phyloP scores from a whole-genome alignment of 1,140 invertebrate genomes.

The Drosophila sechellia region DNA sequence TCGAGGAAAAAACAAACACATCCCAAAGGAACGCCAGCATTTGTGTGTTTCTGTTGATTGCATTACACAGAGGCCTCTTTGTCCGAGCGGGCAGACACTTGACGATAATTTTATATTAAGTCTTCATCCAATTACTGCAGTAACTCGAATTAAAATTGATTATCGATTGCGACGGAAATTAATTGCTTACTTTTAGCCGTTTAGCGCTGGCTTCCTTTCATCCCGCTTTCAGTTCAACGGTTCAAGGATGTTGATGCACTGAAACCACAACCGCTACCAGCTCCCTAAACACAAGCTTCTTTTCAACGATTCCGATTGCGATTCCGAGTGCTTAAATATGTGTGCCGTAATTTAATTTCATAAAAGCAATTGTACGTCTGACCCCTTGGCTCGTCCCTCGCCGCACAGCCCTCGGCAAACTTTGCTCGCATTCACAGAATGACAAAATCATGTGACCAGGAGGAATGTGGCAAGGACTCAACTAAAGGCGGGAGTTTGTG shows the following conservation, averaged over 20 bases:
- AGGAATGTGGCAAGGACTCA: constrained; percentile 33
- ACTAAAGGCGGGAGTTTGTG: constrained; percentile 2
- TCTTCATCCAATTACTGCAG: constrained; percentile 32
- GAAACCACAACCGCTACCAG: constrained; percentile 10
- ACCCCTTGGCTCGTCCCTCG: neutral
- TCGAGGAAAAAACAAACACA: constrained; percentile 5
- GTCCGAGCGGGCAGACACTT: constrained; percentile 14
- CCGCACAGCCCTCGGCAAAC: constrained; percentile 32
- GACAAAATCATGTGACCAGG: constrained; percentile 69
- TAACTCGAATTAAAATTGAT: constrained; percentile 39
- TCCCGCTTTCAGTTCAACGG: neutral
- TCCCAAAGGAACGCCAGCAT: constrained; percentile 24
- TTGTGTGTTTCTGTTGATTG: constrained; percentile 41
- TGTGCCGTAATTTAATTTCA: constrained; percentile 77
- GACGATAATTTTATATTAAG: constrained; percentile 36
- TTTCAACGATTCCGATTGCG: neutral
- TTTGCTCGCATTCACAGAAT: constrained; percentile 58
- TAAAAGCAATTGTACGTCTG: constrained; percentile 75
- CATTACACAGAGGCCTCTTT: constrained; percentile 36
- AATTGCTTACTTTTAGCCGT: constrained; percentile 49
- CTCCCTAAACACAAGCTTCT: constrained; percentile 7
- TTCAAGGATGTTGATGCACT: neutral
- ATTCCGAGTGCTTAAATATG: constrained; percentile 51
- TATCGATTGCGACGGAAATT: constrained; percentile 33
- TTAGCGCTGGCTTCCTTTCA: constrained; percentile 18